phyloP scores from a whole-genome alignment of 2,888 invertebrate species.

The Chymomyza amoena region DNA sequence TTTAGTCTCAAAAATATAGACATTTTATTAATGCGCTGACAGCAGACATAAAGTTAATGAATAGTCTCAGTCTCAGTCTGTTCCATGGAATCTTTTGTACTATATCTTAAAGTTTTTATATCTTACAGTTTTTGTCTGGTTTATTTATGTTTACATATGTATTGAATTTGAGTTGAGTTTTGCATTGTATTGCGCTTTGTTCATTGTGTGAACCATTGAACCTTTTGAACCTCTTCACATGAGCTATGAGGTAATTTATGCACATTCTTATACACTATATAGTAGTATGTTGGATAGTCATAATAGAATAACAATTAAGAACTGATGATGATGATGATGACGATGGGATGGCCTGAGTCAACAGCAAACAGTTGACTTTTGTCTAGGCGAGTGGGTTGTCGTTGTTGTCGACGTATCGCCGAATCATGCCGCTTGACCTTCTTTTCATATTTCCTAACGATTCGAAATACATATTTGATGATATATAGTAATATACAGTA shows the following conservation, averaged over 20 bases:
- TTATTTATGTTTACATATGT: slow-evolving; percentile 27
- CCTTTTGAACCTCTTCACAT: neutral
- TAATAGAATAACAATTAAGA: slow-evolving; percentile 46
- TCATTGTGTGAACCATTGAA: slow-evolving; percentile 22
- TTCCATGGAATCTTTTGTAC: slow-evolving; percentile 28
- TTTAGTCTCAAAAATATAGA: neutral
- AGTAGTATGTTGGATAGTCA: neutral
- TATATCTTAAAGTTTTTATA: neutral
- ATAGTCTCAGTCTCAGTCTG: slow-evolving; percentile 10
- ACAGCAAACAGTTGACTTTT: slow-evolving; percentile 8
- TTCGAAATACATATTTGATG: slow-evolving; percentile 25
- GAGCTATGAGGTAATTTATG: slow-evolving; percentile 46
- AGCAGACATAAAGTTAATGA: slow-evolving; percentile 46
- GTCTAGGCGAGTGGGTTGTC: slow-evolving; percentile 9
- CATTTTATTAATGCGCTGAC: slow-evolving; percentile 42
- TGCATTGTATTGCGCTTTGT: slow-evolving; percentile 17
- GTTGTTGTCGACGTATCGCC: neutral
- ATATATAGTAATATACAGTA: neutral
- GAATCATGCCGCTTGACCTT: slow-evolving; percentile 53
- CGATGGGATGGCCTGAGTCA: slow-evolving; percentile 46
- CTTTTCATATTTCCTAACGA: slow-evolving; percentile 36
- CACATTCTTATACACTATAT: slow-evolving; percentile 29
- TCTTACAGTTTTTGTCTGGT: slow-evolving; percentile 18
- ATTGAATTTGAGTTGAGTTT: slow-evolving; percentile 27
- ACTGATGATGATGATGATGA: slow-evolving; percentile 32